A percentile compares a stretch with the other conserved stretches of the same genome.
These are phyloP conservation scores for Paragorgia papillata DNA, from an alignment of 92 coral and sea anemone species.

Conservation along the genomic window DNA sequence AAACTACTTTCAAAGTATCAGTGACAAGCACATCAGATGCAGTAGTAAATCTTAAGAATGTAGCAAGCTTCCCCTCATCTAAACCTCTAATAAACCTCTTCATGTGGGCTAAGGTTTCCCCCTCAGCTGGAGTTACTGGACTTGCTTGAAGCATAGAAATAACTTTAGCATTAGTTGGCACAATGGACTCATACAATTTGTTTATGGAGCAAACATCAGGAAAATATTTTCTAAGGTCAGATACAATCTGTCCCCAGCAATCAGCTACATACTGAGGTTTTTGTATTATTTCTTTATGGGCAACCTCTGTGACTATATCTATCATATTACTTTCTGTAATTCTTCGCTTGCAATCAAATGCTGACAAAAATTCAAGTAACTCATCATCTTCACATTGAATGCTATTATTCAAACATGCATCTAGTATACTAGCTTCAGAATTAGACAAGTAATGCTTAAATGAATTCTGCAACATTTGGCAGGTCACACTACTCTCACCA, in stretches of 20 bases:
- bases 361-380: slow-evolving; percentile 59
- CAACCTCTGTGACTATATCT: slow-evolving; percentile 30
- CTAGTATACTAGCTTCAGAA: slow-evolving; percentile 42
- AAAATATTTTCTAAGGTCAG: background rate
- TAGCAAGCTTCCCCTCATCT: slow-evolving; percentile 45
- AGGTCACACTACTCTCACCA: slow-evolving; percentile 36
- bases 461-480: slow-evolving; percentile 40
- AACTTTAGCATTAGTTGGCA: slow-evolving; percentile 49
- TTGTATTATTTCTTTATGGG: slow-evolving; percentile 48
- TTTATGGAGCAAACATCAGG: slow-evolving; percentile 14
- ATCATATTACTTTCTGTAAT: slow-evolving; percentile 26
- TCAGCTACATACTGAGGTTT: slow-evolving; percentile 44
- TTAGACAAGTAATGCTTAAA: slow-evolving; percentile 54
- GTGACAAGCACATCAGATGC: slow-evolving; percentile 48
- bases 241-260: slow-evolving; percentile 35
- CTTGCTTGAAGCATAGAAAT: slow-evolving; percentile 27
- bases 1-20: slow-evolving; percentile 26
- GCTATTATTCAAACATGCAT: slow-evolving; percentile 48
- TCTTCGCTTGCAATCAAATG: slow-evolving; percentile 40
- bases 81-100: slow-evolving; percentile 52
- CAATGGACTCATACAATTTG: slow-evolving; percentile 16
- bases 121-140: slow-evolving; percentile 42
- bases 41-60: slow-evolving; percentile 48
- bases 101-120: slow-evolving; percentile 38
- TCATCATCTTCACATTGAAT: slow-evolving; percentile 43